Conservation (phyloP, 2,113 vertebrate genomes). For the Symphodus melops region DNA sequence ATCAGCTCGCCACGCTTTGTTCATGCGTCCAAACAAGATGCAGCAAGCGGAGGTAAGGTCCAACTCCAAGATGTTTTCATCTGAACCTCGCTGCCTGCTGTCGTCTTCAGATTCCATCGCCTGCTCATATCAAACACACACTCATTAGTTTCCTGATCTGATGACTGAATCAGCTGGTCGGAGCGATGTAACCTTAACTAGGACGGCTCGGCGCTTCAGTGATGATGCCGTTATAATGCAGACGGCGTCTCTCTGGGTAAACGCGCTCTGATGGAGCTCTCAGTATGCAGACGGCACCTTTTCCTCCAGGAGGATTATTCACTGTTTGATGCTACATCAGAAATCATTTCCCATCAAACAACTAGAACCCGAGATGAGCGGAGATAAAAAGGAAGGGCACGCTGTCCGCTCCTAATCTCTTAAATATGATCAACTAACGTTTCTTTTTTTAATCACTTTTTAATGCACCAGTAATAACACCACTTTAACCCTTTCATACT, state of each 20-base stretch:
- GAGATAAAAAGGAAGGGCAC: background rate
- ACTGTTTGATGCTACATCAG: background rate
- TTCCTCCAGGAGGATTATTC: constrained; percentile 13
- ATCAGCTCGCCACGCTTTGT: too few species aligned
- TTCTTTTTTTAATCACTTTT: background rate
- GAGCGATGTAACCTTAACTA: background rate
- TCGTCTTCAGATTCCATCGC: too few species aligned
- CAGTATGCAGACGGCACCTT: background rate
- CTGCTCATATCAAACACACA: too few species aligned
- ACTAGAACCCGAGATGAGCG: background rate
- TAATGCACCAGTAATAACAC: background rate
- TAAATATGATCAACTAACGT: background rate
- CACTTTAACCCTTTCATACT: background rate
- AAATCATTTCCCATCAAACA: background rate
- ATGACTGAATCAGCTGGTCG: background rate
- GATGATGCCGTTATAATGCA: background rate
- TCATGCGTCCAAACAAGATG: constrained; percentile 20
- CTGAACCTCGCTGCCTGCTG: background rate
- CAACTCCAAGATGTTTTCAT: background rate
- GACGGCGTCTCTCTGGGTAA: background rate
- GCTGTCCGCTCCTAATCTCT: background rate
- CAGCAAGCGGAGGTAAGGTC: constrained; percentile 37
- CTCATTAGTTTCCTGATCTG: too few species aligned
- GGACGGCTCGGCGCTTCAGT: background rate
- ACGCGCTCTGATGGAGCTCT: background rate